A percentile compares a stretch with the other conserved stretches of the same genome.
These are phyloP conservation scores for Arrhopalites spinosus DNA, from an alignment of 2,888 invertebrate genomes.

Conservation along the genomic window DNA sequence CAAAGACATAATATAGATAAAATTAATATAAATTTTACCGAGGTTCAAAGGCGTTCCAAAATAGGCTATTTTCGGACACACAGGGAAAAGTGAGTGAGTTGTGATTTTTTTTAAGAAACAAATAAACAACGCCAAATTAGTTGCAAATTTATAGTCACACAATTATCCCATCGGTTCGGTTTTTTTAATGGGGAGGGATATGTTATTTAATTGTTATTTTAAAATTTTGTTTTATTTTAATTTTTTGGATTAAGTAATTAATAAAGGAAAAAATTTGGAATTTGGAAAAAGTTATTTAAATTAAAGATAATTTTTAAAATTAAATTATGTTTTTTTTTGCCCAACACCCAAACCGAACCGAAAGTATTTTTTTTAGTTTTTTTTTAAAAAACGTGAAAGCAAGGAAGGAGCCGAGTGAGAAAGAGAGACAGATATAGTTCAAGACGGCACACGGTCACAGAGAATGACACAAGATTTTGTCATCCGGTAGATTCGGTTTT, in stretches of 20 bases:
- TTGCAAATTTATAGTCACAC: slow-evolving; percentile 45
- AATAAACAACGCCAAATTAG: slow-evolving; percentile 57
- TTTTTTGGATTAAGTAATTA: neutral
- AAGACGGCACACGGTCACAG: slow-evolving; percentile 48
- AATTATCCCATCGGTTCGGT: slow-evolving; percentile 31
- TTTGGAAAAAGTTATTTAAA: too few species aligned
- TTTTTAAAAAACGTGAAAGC: slow-evolving; percentile 46
- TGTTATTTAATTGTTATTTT: too few species aligned
- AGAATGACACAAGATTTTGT: slow-evolving; percentile 48
- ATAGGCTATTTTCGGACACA: slow-evolving; percentile 76
- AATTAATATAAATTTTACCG: slow-evolving; percentile 74
- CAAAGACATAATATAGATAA: too few species aligned
- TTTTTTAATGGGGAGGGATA: slow-evolving; percentile 3
- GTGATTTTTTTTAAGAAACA: slow-evolving; percentile 57
- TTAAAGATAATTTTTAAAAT: too few species aligned
- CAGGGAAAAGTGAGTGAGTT: slow-evolving; percentile 56
- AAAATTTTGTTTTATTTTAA: neutral
- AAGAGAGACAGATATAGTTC: slow-evolving; percentile 44
- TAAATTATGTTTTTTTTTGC: too few species aligned
- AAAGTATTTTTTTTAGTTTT: slow-evolving; percentile 36
- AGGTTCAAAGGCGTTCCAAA: slow-evolving; percentile 98
- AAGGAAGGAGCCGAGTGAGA: slow-evolving; percentile 56
- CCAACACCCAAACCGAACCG: slow-evolving; percentile 41
- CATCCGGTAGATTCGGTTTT: slow-evolving; percentile 52
- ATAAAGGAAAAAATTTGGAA: too few species aligned